Evolutionary conservation across 2,888 invertebrate genomes (phyloP), one percentile per base, ranked within the genome.

Genomic region (Trissoscelio sp.): DNA sequence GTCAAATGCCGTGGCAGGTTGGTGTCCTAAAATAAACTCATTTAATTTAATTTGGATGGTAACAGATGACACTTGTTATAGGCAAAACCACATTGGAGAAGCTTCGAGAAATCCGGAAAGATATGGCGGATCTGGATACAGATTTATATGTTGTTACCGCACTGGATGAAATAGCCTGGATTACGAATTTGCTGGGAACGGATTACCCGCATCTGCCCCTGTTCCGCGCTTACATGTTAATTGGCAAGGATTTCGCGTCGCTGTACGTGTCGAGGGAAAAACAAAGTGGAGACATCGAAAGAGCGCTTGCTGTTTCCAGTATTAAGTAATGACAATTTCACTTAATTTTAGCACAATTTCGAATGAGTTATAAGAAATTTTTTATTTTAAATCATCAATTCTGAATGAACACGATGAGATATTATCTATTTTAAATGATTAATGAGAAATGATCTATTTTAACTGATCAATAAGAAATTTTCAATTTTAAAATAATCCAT

Each of bases 131-230:
- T 5, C 34, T 81, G n/a, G 75, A 70, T n/a, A 73, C 75, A 3
- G 88, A 89, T 69, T 90, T 90, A 31, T 86, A 92, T 73, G 88
- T 92, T 24, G 85, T 93, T 14, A 90, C 92, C 18, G 91, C 91
- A 3, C 87, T 93, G 53, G 92, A 92, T 85, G 92, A 93, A 82
- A 89, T 92, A 31, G 92, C 93, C 0, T 92, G 92, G 92, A 80
- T 92, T 58, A 90, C 92, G 66, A 93, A 93, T 86, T 83, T 93
- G 12, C 87, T 93, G 46, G 92, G 92, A 2, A 86, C 85, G n/a
- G 93, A 93, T 87, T 91, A 92, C 46, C 85, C 86, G 7, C 91
- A 89, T 86, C 92, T 91, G 74, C 93, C 93, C 0, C 84, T 89
- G 18, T 90, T 91, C 79, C 86, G 87, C 12, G 85, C 89, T 9